phyloP scores from a whole-genome alignment of 2,797 vertebrate species.

The Pteronotus mesoamericanus region DNA sequence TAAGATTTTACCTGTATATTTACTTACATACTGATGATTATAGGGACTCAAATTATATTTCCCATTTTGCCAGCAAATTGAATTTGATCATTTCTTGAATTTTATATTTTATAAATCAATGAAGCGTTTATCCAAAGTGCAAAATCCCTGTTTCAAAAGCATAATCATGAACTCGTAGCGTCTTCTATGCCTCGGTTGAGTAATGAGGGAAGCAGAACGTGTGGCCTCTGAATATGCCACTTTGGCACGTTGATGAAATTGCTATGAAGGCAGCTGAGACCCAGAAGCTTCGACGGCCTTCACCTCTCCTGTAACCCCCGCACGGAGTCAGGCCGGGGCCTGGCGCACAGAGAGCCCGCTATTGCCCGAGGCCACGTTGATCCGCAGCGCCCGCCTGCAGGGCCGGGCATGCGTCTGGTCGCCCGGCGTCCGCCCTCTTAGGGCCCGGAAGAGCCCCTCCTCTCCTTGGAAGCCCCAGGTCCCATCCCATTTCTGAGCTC shows the following conservation, averaged over 20 bases:
- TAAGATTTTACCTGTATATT: conserved; percentile 64
- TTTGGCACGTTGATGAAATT: no score
- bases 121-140: background rate
- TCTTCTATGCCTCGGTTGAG: background rate
- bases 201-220: no score
- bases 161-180: background rate
- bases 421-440: no score
- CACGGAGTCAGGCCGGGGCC: background rate
- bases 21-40: conserved; percentile 65
- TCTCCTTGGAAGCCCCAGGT: background rate
- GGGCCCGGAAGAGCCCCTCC: no score
- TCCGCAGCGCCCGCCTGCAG: no score
- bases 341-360: background rate
- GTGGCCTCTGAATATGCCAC: background rate
- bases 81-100: conserved; percentile 16
- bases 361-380: background rate
- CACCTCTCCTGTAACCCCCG: background rate
- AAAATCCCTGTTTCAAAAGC: background rate
- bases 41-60: conserved; percentile 62
- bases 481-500: no score
- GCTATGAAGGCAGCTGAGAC: background rate
- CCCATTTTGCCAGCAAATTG: conserved; percentile 54
- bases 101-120: conserved; percentile 24
- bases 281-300: background rate
- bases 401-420: no score